phyloP scores from a whole-genome alignment of 2,113 vertebrate genomes.

The Larimichthys polyactis region DNA sequence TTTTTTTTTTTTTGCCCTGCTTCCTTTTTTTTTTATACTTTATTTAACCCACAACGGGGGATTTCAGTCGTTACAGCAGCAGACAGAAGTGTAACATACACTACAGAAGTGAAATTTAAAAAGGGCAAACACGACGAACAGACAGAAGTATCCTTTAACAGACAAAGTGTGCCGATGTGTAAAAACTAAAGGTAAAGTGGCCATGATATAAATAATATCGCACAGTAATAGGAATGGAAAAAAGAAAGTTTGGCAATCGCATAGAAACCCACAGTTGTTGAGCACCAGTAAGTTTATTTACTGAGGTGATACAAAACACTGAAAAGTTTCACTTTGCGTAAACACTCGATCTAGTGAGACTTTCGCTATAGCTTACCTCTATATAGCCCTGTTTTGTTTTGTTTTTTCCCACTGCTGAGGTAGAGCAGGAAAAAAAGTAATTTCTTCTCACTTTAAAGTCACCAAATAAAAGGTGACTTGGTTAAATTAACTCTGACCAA shows the following conservation, averaged over 20 bases:
- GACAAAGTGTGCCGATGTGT: too few relatives aligned
- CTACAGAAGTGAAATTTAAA: too few relatives aligned
- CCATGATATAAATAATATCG: too few relatives aligned
- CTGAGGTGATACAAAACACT: not conserved
- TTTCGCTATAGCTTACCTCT: not conserved
- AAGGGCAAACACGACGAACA: too few relatives aligned
- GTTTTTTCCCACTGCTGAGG: not conserved
- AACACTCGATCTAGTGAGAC: not conserved
- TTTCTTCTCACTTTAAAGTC: not conserved
- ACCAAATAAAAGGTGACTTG: not conserved
- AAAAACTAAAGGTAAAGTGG: too few relatives aligned
- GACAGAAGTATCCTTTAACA: too few relatives aligned
- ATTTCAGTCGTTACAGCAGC: too few relatives aligned
- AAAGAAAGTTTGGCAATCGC: not conserved
- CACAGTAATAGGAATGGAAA: too few relatives aligned
- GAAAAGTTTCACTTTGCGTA: not conserved
- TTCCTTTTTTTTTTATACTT: not conserved
- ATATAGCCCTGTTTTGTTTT: not conserved
- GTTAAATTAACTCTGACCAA: not conserved
- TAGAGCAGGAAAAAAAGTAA: not conserved
- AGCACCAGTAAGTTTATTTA: not conserved
- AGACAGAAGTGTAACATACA: too few relatives aligned
- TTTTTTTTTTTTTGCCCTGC: not conserved
- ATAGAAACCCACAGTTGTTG: not conserved
- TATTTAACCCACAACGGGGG: too few relatives aligned